Percentiles rank a stretch among this genome's conserved stretches.
Conservation (phyloP, 2,113 vertebrate genomes). For the Rattus norvegicus region DNA sequence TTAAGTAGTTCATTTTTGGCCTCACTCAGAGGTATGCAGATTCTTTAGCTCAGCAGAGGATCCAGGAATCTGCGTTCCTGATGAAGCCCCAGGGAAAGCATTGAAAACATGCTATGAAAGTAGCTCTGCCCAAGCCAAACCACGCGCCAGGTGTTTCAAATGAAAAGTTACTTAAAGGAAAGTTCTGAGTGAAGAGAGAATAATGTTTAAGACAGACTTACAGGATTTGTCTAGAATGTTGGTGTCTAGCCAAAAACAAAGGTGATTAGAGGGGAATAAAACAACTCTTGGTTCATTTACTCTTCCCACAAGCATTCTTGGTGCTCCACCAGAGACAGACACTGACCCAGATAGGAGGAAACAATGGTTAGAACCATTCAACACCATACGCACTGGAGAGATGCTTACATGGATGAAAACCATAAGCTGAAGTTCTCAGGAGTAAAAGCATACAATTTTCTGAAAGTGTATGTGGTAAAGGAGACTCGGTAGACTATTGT, state of each 20-base stretch:
- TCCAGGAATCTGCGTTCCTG: not conserved
- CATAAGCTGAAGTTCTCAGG: not conserved
- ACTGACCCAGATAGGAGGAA: not conserved
- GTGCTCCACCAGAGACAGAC: not conserved
- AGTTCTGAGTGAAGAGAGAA: not conserved
- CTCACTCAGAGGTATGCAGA: not conserved
- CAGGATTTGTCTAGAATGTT: not conserved
- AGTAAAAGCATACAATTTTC: not conserved
- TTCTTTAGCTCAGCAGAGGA: not conserved
- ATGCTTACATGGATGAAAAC: not conserved
- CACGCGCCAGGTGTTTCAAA: not conserved
- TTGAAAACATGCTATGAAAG: not conserved
- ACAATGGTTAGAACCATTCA: not conserved
- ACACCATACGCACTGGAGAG: not conserved
- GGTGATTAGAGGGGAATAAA: not conserved
- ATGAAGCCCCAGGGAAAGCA: not conserved
- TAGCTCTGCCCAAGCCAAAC: not conserved
- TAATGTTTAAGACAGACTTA: not conserved
- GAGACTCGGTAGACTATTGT: not conserved
- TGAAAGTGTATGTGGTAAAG: not conserved
- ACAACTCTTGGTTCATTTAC: not conserved
- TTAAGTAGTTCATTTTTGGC: not conserved
- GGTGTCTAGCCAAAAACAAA: not conserved
- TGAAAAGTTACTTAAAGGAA: constrained; percentile 29
- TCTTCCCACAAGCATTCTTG: not conserved